Conservation (phyloP, 2,797 vertebrate genomes). For the Cyprinella venusta region DNA sequence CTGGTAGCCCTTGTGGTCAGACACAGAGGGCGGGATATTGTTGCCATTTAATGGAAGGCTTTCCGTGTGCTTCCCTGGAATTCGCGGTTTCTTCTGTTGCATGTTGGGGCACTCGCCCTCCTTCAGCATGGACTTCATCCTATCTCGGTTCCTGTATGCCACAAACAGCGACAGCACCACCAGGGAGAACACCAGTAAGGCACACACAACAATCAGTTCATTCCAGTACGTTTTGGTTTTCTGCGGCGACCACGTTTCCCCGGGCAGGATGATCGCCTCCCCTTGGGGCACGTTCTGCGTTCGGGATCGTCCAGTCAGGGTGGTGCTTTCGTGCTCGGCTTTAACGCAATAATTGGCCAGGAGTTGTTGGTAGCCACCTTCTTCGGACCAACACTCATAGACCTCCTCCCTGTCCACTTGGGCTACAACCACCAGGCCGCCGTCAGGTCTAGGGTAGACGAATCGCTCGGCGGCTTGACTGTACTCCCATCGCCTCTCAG, state of each 20-base stretch:
- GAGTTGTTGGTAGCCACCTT: slow-evolving; percentile 87
- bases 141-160: slow-evolving; percentile 83
- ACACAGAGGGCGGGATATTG: slow-evolving; percentile 71
- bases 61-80: slow-evolving; percentile 80
- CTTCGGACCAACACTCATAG: slow-evolving; percentile 94
- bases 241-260: slow-evolving; percentile 70
- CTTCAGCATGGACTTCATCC: slow-evolving; percentile 92
- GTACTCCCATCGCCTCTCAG: slow-evolving; percentile 85
- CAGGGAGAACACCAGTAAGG: slow-evolving; percentile 81
- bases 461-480: slow-evolving; percentile 74
- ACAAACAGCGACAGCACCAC: slow-evolving; percentile 84
- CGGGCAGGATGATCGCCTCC: slow-evolving; percentile 68
- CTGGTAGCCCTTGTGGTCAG: slow-evolving; percentile 95
- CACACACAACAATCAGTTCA: slow-evolving; percentile 90
- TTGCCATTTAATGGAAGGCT: slow-evolving; percentile 89
- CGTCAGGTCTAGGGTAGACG: slow-evolving; percentile 85
- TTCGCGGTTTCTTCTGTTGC: slow-evolving; percentile 83
- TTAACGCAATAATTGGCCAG: slow-evolving; percentile 90
- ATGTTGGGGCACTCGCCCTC: slow-evolving; percentile 81
- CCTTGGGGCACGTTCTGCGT: slow-evolving; percentile 66
- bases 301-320: slow-evolving; percentile 65
- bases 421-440: slow-evolving; percentile 89
- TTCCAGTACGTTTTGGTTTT: slow-evolving; percentile 92
- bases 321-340: slow-evolving; percentile 71
- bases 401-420: slow-evolving; percentile 80